Percentiles rank a stretch among this genome's conserved stretches.
Conservation (phyloP, 2,888 invertebrate genomes). For the Rotaria macrura region DNA sequence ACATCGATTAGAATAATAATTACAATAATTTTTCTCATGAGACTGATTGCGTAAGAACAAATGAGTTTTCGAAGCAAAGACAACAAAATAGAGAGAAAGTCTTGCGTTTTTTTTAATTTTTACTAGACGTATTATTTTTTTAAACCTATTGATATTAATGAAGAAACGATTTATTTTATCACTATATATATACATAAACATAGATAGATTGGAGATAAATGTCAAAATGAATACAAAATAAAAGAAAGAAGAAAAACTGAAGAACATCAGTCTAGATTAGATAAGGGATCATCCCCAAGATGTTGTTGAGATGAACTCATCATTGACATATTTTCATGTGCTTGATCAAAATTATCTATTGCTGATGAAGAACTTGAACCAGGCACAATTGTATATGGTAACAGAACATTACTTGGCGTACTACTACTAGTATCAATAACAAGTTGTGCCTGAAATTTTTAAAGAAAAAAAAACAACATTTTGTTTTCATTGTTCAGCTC, state of each 20-base stretch:
- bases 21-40: not conserved
- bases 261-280: not conserved
- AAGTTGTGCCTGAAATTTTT: not conserved
- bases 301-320: not conserved
- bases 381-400: not conserved
- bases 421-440: not conserved
- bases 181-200: not conserved
- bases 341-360: not conserved
- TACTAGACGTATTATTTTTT: not conserved
- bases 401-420: not conserved
- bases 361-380: not conserved
- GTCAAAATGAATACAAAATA: constrained; percentile 12
- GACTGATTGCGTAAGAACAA: not conserved
- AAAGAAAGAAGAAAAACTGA: not conserved
- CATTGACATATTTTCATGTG: not conserved
- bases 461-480: not conserved
- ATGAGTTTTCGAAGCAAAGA: no score
- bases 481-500: not conserved
- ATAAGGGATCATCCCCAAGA: not conserved
- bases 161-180: not conserved
- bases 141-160: not conserved
- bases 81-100: not conserved
- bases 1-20: not conserved
- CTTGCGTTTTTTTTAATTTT: no score
- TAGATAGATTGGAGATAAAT: not conserved